These are phyloP conservation scores for Sebastes glaucus DNA, from an alignment of 2,797 vertebrate species.

Conservation along the genomic window DNA sequence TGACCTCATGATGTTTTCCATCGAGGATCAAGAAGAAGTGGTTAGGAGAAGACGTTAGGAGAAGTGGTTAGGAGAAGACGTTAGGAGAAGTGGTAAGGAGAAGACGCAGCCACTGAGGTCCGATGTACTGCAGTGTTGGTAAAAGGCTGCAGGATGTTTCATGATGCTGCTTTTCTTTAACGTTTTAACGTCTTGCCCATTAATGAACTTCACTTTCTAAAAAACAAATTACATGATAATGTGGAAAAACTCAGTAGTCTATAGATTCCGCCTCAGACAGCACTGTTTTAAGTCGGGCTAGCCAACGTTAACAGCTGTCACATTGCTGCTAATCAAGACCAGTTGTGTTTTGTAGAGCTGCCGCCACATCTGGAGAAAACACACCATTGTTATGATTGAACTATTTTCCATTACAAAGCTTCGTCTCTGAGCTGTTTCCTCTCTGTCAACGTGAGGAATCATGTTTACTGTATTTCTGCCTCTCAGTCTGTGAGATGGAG, in stretches of 20 bases:
- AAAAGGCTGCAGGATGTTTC: background rate
- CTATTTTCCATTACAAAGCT: slow-evolving; percentile 43
- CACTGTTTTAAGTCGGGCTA: slow-evolving; percentile 28
- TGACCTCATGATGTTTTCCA: too few species aligned
- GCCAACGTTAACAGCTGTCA: slow-evolving; percentile 35
- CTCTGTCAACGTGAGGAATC: slow-evolving; percentile 25
- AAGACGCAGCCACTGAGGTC: too few species aligned
- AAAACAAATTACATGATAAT: slow-evolving; percentile 22
- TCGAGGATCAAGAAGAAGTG: too few species aligned
- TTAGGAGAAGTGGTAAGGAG: too few species aligned
- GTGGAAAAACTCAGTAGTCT: slow-evolving; percentile 40
- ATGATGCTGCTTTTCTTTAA: background rate
- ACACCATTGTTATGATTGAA: slow-evolving; percentile 43
- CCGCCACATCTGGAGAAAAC: slow-evolving; percentile 42
- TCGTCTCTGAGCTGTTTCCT: slow-evolving; percentile 22
- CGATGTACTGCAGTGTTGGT: background rate
- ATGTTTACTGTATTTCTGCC: slow-evolving; percentile 6
- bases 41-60: too few species aligned
- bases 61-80: too few species aligned
- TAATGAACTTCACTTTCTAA: slow-evolving; percentile 17
- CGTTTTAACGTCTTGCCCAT: background rate
- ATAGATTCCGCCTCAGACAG: slow-evolving; percentile 13
- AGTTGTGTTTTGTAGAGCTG: slow-evolving; percentile 18
- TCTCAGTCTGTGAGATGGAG: background rate
- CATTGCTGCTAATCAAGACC: slow-evolving; percentile 32